These are phyloP conservation scores for Hirtodrosophila cameraria DNA, from an alignment of 2,888 invertebrate species.

Conservation along the genomic window DNA sequence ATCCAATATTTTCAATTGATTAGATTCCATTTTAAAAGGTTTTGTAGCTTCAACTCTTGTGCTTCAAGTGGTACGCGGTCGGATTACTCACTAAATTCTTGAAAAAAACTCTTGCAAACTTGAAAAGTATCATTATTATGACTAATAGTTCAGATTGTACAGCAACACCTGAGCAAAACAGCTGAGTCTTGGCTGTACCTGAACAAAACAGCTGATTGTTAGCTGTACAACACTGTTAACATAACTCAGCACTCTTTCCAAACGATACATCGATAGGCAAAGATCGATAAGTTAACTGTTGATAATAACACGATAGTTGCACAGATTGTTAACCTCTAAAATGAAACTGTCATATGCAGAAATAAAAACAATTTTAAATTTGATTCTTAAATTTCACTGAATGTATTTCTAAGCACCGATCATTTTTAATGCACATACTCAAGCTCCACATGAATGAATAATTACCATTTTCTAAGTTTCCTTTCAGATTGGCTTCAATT, in stretches of 20 bases:
- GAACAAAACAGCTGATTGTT: slow-evolving; percentile 21
- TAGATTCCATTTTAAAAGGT: background rate
- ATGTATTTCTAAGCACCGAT: no score
- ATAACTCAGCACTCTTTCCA: background rate
- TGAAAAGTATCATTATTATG: background rate
- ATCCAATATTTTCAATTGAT: slow-evolving; percentile 19
- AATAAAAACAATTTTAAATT: no score
- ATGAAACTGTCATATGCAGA: no score
- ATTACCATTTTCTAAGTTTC: no score
- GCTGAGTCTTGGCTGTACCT: slow-evolving; percentile 14
- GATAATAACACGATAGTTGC: background rate
- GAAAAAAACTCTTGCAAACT: background rate
- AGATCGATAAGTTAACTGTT: slow-evolving; percentile 1
- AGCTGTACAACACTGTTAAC: slow-evolving; percentile 2
- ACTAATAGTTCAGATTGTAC: slow-evolving; percentile 11
- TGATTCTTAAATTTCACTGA: no score
- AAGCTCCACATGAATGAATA: no score
- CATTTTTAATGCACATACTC: no score
- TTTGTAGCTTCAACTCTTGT: background rate
- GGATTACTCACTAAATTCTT: background rate
- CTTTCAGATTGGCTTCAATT: no score
- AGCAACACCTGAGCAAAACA: background rate
- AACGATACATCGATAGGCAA: slow-evolving; percentile 19
- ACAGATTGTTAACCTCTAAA: background rate
- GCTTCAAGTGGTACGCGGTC: background rate